phyloP scores from a whole-genome alignment of 2,888 invertebrate species.

The Drosophila cyrtoloma region DNA sequence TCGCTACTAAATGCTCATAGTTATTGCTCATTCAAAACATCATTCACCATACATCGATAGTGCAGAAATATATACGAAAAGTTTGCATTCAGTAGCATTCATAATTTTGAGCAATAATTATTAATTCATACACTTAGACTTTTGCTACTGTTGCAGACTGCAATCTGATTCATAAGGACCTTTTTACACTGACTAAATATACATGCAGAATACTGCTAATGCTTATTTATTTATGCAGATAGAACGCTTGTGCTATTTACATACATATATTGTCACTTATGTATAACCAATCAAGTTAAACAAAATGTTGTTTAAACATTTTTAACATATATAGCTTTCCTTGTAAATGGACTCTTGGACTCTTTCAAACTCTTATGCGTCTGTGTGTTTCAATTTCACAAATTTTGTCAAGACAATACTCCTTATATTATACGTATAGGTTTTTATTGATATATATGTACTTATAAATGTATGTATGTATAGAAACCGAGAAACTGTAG shows the following conservation, averaged over 20 bases:
- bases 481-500: conserved; percentile 43
- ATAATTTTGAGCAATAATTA: not conserved
- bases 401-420: conserved; percentile 48
- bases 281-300: not conserved
- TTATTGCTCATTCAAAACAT: conserved; percentile 6
- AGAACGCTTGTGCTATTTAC: not conserved
- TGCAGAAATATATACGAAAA: not conserved
- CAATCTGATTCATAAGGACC: not conserved
- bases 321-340: not conserved
- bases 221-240: not conserved
- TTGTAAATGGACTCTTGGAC: not conserved
- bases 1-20: not conserved
- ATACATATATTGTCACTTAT: not conserved
- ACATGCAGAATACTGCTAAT: not conserved
- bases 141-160: not conserved
- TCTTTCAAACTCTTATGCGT: conserved; percentile 12
- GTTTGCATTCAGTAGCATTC: not conserved
- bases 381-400: conserved; percentile 33
- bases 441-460: conserved; percentile 17
- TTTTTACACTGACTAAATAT: not conserved
- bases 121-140: not conserved
- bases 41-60: conserved; percentile 1
- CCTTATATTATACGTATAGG: conserved; percentile 39
- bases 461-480: conserved; percentile 37
- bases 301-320: not conserved